A percentile compares a stretch with the other conserved stretches of the same genome.
These are phyloP conservation scores for Enoplosus armatus DNA, from an alignment of 2,797 vertebrate genomes.

Conservation along the genomic window DNA sequence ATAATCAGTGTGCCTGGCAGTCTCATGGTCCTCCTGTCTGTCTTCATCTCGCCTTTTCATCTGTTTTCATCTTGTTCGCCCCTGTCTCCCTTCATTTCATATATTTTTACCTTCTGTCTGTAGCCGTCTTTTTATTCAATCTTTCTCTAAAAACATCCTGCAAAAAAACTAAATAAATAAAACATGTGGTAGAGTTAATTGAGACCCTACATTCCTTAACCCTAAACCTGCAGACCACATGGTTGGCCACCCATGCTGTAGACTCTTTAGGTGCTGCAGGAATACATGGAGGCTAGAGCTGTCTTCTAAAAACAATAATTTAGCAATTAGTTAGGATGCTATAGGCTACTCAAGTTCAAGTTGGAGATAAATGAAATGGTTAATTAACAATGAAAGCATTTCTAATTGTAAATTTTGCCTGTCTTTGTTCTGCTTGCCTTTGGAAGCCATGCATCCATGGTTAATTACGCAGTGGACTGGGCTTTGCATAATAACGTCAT, in stretches of 20 bases:
- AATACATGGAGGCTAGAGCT: background rate
- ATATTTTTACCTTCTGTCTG: background rate
- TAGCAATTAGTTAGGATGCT: conserved; percentile 24
- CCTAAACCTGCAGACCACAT: background rate
- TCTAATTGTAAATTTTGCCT: conserved; percentile 31
- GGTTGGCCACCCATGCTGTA: background rate
- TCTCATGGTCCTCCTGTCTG: background rate
- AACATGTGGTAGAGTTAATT: background rate
- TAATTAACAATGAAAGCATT: conserved; percentile 40
- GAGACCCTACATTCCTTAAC: background rate
- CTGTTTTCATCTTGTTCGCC: background rate
- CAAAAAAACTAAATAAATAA: background rate
- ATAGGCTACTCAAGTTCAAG: conserved; percentile 20
- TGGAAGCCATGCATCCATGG: conserved; percentile 19
- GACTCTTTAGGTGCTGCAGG: background rate
- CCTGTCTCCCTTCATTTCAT: background rate
- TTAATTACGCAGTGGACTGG: conserved; percentile 43
- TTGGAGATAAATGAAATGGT: conserved; percentile 24
- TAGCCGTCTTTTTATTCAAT: background rate
- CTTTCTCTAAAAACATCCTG: background rate
- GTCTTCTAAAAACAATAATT: conserved; percentile 22
- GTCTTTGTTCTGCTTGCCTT: conserved; percentile 44
- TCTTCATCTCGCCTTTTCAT: background rate
- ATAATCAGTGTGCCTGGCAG: background rate
- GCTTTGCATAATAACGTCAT: conserved; percentile 24